These are phyloP conservation scores for Gnathonemus longibarbis DNA, from an alignment of 2,113 vertebrate species.

Conservation along the genomic window DNA sequence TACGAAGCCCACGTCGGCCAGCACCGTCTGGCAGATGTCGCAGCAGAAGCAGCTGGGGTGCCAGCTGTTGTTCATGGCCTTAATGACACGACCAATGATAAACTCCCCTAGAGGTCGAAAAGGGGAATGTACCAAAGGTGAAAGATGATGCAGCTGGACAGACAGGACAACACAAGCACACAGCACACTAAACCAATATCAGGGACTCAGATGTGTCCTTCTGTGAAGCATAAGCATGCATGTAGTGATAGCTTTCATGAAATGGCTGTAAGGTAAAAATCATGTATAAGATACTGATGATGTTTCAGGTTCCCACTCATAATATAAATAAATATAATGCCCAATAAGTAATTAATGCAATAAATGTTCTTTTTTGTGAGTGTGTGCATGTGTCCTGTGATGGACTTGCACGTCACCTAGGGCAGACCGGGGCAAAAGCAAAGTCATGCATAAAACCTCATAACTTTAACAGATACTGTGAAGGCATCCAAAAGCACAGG, in stretches of 20 bases:
- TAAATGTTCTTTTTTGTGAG: not conserved
- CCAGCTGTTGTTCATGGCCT: constrained; percentile 99
- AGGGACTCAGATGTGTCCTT: not conserved
- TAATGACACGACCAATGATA: constrained; percentile 95
- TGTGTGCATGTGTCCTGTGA: not conserved
- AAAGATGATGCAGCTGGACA: not conserved
- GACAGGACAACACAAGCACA: not conserved
- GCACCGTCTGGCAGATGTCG: constrained; percentile 79
- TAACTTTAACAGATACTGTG: not conserved
- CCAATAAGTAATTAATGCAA: not conserved
- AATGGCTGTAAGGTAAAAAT: not conserved
- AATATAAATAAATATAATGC: not conserved
- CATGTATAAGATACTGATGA: not conserved
- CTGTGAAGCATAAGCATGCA: not conserved
- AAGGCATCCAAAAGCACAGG: not conserved
- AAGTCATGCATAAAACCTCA: not conserved
- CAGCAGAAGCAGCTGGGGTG: constrained; percentile 96
- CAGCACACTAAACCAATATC: not conserved
- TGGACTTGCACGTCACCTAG: not conserved
- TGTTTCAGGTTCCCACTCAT: not conserved
- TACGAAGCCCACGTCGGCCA: constrained; percentile 94
- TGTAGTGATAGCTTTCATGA: not conserved
- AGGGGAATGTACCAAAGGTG: not conserved
- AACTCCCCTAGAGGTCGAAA: constrained; percentile 74
- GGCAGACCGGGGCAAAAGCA: not conserved